These are phyloP conservation scores for Ganaspis sp. DNA, from an alignment of 1,140 invertebrate genomes.

Conservation along the genomic window DNA sequence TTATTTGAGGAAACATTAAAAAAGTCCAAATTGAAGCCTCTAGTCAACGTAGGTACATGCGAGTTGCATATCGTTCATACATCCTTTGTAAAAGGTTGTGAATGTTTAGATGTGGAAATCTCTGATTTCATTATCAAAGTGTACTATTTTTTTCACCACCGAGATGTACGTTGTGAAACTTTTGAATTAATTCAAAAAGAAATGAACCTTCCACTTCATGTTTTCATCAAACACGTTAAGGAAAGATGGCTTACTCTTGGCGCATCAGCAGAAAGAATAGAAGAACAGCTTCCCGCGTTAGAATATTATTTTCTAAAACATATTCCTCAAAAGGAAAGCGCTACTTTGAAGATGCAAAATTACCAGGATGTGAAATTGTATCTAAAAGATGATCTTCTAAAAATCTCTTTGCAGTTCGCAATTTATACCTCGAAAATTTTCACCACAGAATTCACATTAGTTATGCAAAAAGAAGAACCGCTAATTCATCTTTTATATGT, in stretches of 20 bases:
- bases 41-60: neutral
- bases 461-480: neutral
- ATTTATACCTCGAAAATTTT: neutral
- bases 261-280: neutral
- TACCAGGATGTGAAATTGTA: neutral
- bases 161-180: neutral
- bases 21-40: neutral
- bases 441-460: neutral
- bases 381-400: neutral
- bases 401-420: neutral
- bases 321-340: neutral
- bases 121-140: neutral
- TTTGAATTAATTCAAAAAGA: neutral
- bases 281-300: neutral
- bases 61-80: conserved; percentile 32
- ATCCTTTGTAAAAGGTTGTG: neutral
- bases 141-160: conserved; percentile 2
- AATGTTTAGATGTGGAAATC: neutral
- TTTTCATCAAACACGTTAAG: neutral
- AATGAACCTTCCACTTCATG: neutral
- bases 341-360: neutral
- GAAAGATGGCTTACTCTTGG: neutral
- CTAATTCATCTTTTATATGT: neutral
- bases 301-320: conserved; percentile 2
- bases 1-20: neutral